A percentile compares a stretch with the other conserved stretches of the same genome.
phyloP scores from a whole-genome alignment of 2,888 invertebrate species.

The Lasioglossum pauxillum region DNA sequence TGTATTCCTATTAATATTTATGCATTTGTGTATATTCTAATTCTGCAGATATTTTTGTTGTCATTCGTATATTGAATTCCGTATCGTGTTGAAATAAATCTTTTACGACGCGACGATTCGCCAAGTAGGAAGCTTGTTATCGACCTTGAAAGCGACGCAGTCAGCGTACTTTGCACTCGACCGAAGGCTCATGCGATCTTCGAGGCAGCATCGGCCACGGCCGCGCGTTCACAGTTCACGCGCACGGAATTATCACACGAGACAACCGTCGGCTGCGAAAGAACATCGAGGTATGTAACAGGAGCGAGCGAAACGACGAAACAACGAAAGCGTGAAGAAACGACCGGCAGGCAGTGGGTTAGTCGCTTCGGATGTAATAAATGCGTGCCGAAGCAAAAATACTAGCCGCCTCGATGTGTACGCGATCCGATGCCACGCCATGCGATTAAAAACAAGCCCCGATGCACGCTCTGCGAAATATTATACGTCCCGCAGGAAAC shows the following conservation, averaged over 20 bases:
- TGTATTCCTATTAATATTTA: no score
- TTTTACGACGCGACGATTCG: background rate
- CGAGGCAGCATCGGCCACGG: slow-evolving; percentile 47
- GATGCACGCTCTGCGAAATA: slow-evolving; percentile 15
- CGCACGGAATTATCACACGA: slow-evolving; percentile 67
- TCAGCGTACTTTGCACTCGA: slow-evolving; percentile 63
- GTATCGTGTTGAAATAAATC: no score
- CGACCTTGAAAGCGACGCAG: slow-evolving; percentile 41
- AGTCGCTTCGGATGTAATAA: slow-evolving; percentile 59
- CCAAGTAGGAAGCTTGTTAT: background rate
- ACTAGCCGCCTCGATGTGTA: background rate
- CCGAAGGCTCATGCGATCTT: slow-evolving; percentile 59
- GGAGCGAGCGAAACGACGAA: slow-evolving; percentile 47
- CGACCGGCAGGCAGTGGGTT: slow-evolving; percentile 64
- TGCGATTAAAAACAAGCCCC: slow-evolving; percentile 26
- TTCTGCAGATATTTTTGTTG: no score
- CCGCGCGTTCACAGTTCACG: slow-evolving; percentile 47
- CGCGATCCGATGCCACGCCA: background rate
- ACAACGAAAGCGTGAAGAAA: background rate
- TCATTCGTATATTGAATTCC: no score
- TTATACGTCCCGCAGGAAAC: slow-evolving; percentile 14
- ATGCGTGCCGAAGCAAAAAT: slow-evolving; percentile 48
- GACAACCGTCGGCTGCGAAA: slow-evolving; percentile 33
- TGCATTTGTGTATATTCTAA: no score
- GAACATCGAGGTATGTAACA: slow-evolving; percentile 37